phyloP scores from a whole-genome alignment of 2,888 invertebrate species.

The Xylocampa areola region DNA sequence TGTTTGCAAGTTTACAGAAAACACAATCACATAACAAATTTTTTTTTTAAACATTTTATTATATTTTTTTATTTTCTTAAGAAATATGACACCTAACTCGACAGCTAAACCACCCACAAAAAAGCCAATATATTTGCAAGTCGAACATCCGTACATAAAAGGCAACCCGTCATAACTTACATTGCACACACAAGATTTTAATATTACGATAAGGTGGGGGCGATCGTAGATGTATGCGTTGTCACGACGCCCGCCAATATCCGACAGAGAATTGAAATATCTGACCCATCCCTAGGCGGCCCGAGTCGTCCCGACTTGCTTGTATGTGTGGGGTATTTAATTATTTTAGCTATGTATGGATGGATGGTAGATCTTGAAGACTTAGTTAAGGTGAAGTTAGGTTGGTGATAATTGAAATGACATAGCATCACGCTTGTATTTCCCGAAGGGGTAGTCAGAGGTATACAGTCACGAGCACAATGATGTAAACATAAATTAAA shows the following conservation, averaged over 20 bases:
- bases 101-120: constrained; percentile 23
- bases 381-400: too few species aligned
- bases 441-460: too few species aligned
- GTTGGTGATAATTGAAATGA: too few species aligned
- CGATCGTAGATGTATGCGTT: constrained; percentile 85
- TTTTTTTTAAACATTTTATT: too few species aligned
- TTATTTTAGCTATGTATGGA: constrained; percentile 34
- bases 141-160: constrained; percentile 69
- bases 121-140: constrained; percentile 60
- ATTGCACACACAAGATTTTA: constrained; percentile 81
- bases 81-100: too few species aligned
- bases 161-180: constrained; percentile 72
- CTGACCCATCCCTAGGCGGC: constrained; percentile 73
- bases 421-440: too few species aligned
- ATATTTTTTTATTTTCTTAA: too few species aligned
- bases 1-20: too few species aligned
- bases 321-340: constrained; percentile 43
- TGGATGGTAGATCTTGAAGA: too few species aligned
- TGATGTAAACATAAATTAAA: too few species aligned
- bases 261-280: constrained; percentile 89
- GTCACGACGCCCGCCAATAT: constrained; percentile 87
- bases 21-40: too few species aligned
- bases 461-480: too few species aligned
- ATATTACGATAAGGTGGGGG: constrained; percentile 80
- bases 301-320: constrained; percentile 12